Percentiles rank a stretch among this genome's conserved stretches.
Evolutionary conservation across 92 coral and sea anemone genomes (phyloP).

Genomic region (Zoanthus sansibaricus): DNA sequence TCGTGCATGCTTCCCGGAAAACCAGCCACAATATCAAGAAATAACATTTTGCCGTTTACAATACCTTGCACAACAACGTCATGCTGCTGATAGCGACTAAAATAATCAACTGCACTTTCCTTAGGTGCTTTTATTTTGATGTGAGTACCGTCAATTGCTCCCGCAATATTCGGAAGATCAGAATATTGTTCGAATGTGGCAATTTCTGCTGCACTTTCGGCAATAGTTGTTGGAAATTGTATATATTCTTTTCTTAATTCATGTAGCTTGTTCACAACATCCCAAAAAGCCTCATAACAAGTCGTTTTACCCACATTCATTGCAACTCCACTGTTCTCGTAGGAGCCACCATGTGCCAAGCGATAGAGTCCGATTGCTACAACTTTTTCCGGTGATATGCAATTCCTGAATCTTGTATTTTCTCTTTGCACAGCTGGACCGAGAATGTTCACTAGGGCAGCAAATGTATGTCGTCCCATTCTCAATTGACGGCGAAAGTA

Average conservation of each 20-base stretch:
- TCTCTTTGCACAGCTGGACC: not conserved
- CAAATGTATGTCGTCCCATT: no score
- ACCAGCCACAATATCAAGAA: not conserved
- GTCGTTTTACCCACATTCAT: not conserved
- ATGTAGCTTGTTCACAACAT: not conserved
- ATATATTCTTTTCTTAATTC: not conserved
- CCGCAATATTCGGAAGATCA: not conserved
- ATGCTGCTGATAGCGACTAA: not conserved
- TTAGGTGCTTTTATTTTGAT: not conserved
- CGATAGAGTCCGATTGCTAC: not conserved
- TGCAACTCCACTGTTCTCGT: not conserved
- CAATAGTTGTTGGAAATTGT: not conserved
- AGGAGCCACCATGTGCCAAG: not conserved
- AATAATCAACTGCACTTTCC: not conserved
- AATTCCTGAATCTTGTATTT: not conserved
- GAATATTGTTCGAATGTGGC: not conserved
- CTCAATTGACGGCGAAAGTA: no score
- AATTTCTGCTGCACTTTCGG: not conserved
- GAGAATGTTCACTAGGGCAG: no score
- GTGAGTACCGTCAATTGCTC: no score
- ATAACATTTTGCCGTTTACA: not conserved
- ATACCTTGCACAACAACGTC: not conserved
- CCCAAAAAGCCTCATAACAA: not conserved
- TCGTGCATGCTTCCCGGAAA: conserved; percentile 12
- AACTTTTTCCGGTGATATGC: not conserved